Conservation (phyloP, 2,888 invertebrate species). For the Melanostoma scalare region DNA sequence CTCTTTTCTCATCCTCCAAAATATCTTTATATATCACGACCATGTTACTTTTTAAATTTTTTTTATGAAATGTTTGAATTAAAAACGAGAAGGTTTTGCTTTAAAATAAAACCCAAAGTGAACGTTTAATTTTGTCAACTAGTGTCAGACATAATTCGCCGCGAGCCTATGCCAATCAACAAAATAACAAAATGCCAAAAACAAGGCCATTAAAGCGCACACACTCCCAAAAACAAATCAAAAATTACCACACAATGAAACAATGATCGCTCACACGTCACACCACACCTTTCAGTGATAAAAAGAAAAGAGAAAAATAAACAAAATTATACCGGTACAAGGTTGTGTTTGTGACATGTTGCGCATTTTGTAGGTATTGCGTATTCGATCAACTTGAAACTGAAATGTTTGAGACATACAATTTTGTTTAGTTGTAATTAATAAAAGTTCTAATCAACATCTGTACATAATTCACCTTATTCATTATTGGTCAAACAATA, state of each 20-base stretch:
- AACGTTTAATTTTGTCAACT: background rate
- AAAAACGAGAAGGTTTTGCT: too few species aligned
- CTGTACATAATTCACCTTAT: too few species aligned
- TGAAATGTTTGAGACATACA: background rate
- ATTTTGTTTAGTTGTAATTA: background rate
- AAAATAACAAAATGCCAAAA: slow-evolving; percentile 9
- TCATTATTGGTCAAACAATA: too few species aligned
- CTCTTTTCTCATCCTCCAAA: too few species aligned
- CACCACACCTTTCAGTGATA: background rate
- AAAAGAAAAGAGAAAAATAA: slow-evolving; percentile 47
- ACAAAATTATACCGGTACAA: slow-evolving; percentile 55
- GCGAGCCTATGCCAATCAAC: slow-evolving; percentile 38
- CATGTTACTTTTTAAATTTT: too few species aligned
- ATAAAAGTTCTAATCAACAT: too few species aligned
- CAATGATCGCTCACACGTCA: background rate
- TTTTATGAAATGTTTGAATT: too few species aligned
- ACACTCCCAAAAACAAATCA: background rate
- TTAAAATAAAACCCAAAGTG: too few species aligned
- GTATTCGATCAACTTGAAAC: slow-evolving; percentile 5
- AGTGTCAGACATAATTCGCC: slow-evolving; percentile 43
- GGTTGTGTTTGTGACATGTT: slow-evolving; percentile 60
- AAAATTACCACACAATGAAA: background rate
- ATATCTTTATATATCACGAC: too few species aligned
- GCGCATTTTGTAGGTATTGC: slow-evolving; percentile 43
- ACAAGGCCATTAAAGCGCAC: too few species aligned